Evolutionary conservation across 2,888 invertebrate species (phyloP).

Genomic region (Zhengitettix transpicula): DNA sequence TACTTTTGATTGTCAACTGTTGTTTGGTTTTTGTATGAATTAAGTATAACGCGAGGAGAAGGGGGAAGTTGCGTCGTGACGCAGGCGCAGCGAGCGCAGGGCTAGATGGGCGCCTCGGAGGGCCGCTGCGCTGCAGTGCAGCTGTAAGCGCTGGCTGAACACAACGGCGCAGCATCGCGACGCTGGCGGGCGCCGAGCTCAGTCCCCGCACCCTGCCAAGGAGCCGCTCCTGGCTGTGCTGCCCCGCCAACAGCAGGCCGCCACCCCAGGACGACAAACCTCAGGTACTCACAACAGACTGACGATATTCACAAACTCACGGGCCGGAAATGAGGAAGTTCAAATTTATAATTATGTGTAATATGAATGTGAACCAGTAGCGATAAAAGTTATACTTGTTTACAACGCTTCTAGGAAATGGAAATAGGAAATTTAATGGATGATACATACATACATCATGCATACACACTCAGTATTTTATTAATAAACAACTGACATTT

Average conservation of each 20-base stretch:
- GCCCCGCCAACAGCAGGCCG: constrained; percentile 22
- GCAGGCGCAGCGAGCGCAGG: not conserved
- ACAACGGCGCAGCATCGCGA: constrained; percentile 14
- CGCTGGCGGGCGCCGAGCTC: constrained; percentile 19
- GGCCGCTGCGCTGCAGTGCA: not conserved
- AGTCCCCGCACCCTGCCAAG: constrained; percentile 29
- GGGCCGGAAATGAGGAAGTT: too few species aligned
- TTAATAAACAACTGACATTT: too few species aligned
- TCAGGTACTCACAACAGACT: not conserved
- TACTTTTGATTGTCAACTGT: too few species aligned
- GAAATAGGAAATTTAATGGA: too few species aligned
- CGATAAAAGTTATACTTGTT: too few species aligned
- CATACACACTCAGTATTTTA: too few species aligned
- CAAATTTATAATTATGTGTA: too few species aligned
- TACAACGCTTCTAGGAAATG: too few species aligned
- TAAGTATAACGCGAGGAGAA: not conserved
- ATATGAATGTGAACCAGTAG: too few species aligned
- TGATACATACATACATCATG: too few species aligned
- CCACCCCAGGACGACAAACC: constrained; percentile 3
- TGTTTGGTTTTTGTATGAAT: too few species aligned
- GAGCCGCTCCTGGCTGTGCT: constrained; percentile 42
- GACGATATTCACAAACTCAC: too few species aligned
- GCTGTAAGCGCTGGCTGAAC: constrained; percentile 1
- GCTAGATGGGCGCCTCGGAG: not conserved
- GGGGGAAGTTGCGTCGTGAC: not conserved